Evolutionary conservation across 30 jellyfish, hydroid and myxozoan species (phyloP).

Genomic region (Nemopilema nomurai): DNA sequence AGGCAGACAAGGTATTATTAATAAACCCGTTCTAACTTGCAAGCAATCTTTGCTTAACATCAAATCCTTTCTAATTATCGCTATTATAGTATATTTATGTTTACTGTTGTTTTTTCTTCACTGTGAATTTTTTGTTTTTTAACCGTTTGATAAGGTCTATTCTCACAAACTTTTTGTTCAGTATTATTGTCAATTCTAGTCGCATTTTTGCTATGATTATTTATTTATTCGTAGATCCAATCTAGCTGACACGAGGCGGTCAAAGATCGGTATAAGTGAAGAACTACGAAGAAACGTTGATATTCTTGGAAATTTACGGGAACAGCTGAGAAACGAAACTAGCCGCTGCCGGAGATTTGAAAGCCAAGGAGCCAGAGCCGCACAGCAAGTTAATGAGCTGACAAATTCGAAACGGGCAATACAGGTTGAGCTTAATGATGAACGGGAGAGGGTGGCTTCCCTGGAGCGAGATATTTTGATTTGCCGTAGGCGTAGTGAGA

Average conservation of each 20-base stretch:
- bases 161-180: too few species aligned
- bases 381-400: constrained; percentile 29
- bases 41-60: too few species aligned
- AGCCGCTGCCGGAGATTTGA: constrained; percentile 41
- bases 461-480: constrained; percentile 51
- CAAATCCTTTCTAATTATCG: too few species aligned
- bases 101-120: too few species aligned
- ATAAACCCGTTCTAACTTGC: too few species aligned
- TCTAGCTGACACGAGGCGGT: constrained; percentile 51
- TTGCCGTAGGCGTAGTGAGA: constrained; percentile 45
- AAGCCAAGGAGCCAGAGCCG: constrained; percentile 20
- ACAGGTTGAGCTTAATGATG: constrained; percentile 53
- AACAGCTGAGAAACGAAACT: constrained; percentile 32
- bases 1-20: constrained; percentile 37
- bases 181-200: neutral
- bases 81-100: too few species aligned
- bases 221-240: too few species aligned
- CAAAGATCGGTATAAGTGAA: constrained; percentile 47
- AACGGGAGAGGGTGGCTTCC: constrained; percentile 28
- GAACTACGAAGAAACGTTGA: constrained; percentile 51
- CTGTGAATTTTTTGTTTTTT: neutral
- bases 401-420: constrained; percentile 18
- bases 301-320: constrained; percentile 29
- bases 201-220: neutral
- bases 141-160: too few species aligned